Base-by-base conservation (phyloP, 2,888 invertebrate species). In the Tanytarsus gracilentus region DNA sequence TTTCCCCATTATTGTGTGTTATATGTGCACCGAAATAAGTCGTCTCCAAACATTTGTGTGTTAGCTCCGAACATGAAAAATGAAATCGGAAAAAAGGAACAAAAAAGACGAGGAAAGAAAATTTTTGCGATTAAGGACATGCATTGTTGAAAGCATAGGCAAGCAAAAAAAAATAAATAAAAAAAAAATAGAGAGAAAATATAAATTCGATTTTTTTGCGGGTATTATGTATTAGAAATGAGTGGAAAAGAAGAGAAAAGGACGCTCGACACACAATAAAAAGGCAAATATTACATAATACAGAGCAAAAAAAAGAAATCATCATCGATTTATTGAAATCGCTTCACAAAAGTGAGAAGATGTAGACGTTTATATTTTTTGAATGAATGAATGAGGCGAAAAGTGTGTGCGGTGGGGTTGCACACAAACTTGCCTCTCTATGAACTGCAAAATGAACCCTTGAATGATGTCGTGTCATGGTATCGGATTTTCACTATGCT, bases 321-420 rank as follows among this genome's bases (percentile, higher is more conserved):
- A 56, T 56, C 49, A 49, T 49, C 55, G 55, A 56, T 56, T 56
- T 56, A 56, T 56, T 56, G 55, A 56, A 53, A 56, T 56, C 40
- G 21, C 26, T 14, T 56, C 39, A 55, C 39, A 26, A 27, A n/a
- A 56, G 14, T 33, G 14, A 16, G 25, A 36, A 3, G 27, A 26
- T 3, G 49, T 11, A 48, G 5, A 27, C 8, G 4, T 4, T 8
- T 4, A 50, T 14, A 50, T n/a, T 50, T 26, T 27, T 29, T 7
- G 9, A 29, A 29, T 29, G 6, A 29, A n/a, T n/a, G 48, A 27
- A 9, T 16, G 9, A 27, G 23, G n/a, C 26, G 26, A 50, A 50
- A 50, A n/a, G n/a, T n/a, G n/a, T n/a, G n/a, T n/a, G n/a, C n/a
- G n/a, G n/a, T n/a, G n/a, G n/a, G n/a, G n/a, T n/a, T n/a, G n/a